Evolutionary conservation across 2,113 vertebrate genomes (phyloP).

Genomic region (Oreochromis aureus): DNA sequence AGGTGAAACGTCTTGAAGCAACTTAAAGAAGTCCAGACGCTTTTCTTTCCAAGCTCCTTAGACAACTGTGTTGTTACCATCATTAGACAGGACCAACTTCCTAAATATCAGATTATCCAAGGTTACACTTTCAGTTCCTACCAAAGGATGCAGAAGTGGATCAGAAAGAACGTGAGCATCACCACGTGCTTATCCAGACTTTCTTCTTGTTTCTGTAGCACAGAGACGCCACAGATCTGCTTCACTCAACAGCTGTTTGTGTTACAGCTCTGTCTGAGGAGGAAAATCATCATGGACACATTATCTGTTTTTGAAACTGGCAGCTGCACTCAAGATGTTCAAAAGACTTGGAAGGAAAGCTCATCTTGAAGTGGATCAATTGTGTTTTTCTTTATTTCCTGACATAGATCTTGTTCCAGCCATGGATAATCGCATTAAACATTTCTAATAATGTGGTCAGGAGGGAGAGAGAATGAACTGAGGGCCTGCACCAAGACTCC

Average conservation of each 20-base stretch:
- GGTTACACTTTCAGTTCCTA: neutral
- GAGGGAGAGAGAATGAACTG: rapidly evolving
- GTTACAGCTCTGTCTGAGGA: rapidly evolving
- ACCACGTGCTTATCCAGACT: rapidly evolving
- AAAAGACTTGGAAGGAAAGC: neutral
- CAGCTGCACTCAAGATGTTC: neutral
- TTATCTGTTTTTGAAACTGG: rapidly evolving
- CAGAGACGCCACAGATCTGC: neutral
- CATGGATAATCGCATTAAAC: neutral
- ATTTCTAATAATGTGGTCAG: neutral
- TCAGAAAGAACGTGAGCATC: rapidly evolving
- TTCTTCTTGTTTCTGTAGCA: neutral
- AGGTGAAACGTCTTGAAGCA: rapidly evolving
- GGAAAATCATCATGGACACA: rapidly evolving
- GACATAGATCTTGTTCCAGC: neutral
- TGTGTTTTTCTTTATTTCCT: neutral
- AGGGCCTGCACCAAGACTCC: neutral
- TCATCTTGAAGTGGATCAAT: neutral
- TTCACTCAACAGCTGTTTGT: neutral
- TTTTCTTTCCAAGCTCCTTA: rapidly evolving
- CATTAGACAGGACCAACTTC: rapidly evolving
- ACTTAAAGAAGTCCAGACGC: rapidly evolving
- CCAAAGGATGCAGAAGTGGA: neutral
- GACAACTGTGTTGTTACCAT: rapidly evolving
- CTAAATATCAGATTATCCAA: rapidly evolving